Percentiles rank a stretch among this genome's conserved stretches.
phyloP scores from a whole-genome alignment of 1,140 invertebrate genomes.

The Penaeus chinensis region DNA sequence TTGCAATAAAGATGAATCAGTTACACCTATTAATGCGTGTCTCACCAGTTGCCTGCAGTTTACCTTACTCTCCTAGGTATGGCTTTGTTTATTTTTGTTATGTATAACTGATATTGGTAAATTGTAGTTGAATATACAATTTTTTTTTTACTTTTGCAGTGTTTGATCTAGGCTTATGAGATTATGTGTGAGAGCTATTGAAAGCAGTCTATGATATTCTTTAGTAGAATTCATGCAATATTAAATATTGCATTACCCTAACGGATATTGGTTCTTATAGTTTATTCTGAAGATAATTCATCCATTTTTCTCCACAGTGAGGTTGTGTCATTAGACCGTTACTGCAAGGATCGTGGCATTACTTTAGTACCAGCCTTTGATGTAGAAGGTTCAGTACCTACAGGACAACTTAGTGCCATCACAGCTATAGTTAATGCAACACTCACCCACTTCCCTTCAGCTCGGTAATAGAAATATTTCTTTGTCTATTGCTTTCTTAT shows the following conservation, averaged over 20 bases:
- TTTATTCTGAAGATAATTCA: too few relatives aligned
- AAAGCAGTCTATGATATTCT: too few relatives aligned
- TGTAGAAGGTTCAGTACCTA: slow-evolving; percentile 71
- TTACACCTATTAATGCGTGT: slow-evolving; percentile 73
- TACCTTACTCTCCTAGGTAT: slow-evolving; percentile 68
- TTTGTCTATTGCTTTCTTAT: slow-evolving; percentile 56
- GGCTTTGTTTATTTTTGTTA: not conserved
- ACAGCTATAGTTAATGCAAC: slow-evolving; percentile 73
- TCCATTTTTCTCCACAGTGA: slow-evolving; percentile 68
- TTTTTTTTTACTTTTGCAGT: not conserved
- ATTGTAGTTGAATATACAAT: not conserved
- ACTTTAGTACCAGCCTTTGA: slow-evolving; percentile 75
- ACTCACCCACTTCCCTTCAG: slow-evolving; percentile 69
- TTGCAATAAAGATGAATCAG: slow-evolving; percentile 76
- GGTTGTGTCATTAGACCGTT: slow-evolving; percentile 75
- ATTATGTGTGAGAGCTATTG: too few relatives aligned
- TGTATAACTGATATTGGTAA: slow-evolving; percentile 4
- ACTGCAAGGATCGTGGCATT: slow-evolving; percentile 72
- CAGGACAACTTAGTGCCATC: slow-evolving; percentile 34
- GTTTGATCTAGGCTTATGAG: not conserved
- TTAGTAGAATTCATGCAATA: too few relatives aligned
- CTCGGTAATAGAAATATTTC: slow-evolving; percentile 68
- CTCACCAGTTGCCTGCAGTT: slow-evolving; percentile 70
- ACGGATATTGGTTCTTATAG: too few relatives aligned
- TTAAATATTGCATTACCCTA: too few relatives aligned